phyloP scores from a whole-genome alignment of 2,113 vertebrate species.

The Zosterops borbonicus region DNA sequence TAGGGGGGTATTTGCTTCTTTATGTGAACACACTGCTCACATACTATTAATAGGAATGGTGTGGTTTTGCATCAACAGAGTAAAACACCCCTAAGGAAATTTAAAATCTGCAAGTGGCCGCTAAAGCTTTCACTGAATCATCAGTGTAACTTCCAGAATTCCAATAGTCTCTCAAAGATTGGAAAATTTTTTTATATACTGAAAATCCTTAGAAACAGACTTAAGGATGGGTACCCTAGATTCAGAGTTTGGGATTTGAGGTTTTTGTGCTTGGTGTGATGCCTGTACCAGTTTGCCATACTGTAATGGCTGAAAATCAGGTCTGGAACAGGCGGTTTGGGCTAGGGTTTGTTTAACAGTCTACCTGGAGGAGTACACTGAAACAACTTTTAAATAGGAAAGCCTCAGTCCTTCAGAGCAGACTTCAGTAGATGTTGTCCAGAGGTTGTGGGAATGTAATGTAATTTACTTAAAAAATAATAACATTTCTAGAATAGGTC shows the following conservation, averaged over 20 bases:
- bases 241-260: neutral
- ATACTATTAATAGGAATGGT: neutral
- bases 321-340: neutral
- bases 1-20: neutral
- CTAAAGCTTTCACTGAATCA: neutral
- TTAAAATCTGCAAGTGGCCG: neutral
- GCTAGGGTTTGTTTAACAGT: neutral
- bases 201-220: neutral
- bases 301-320: neutral
- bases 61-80: neutral
- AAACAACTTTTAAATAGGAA: neutral
- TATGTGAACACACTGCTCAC: neutral
- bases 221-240: neutral
- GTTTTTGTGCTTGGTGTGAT: neutral
- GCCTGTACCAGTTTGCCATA: neutral
- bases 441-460: neutral
- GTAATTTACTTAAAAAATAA: neutral
- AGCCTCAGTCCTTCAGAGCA: neutral
- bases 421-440: neutral
- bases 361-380: fast-evolving
- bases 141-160: neutral
- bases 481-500: neutral
- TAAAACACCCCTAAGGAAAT: neutral
- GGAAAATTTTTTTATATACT: neutral
- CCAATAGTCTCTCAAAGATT: neutral